phyloP scores from a whole-genome alignment of 2,888 invertebrate species.

The Drosophila siamana region DNA sequence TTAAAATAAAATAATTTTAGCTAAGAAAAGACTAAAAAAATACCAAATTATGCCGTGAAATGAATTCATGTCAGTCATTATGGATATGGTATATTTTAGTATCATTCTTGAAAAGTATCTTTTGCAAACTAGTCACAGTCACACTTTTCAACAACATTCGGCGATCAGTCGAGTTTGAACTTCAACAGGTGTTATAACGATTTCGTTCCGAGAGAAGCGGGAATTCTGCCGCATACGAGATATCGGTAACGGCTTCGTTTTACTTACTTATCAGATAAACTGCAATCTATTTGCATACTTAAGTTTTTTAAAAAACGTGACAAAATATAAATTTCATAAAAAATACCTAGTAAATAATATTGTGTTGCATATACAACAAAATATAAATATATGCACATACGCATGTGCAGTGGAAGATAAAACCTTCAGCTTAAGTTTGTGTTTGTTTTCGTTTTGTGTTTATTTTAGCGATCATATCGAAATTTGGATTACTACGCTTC shows the following conservation, averaged over 20 bases:
- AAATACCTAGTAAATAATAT: constrained; percentile 29
- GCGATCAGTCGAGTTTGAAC: constrained; percentile 71
- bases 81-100: neutral
- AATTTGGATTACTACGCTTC: constrained; percentile 70
- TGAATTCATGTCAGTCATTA: neutral
- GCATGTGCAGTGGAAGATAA: constrained; percentile 40
- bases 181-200: constrained; percentile 77
- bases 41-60: neutral
- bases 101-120: neutral
- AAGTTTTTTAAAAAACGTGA: constrained; percentile 32
- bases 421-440: constrained; percentile 54
- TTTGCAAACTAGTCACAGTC: neutral
- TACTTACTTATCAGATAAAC: constrained; percentile 29
- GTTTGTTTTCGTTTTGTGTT: constrained; percentile 70
- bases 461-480: constrained; percentile 71
- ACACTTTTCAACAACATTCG: constrained; percentile 25
- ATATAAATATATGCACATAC: constrained; percentile 21
- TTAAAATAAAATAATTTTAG: no score
- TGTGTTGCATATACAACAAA: constrained; percentile 12
- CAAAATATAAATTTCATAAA: constrained; percentile 25
- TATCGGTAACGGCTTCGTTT: constrained; percentile 52
- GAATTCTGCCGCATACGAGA: constrained; percentile 45
- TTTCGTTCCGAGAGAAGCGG: constrained; percentile 50
- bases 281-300: constrained; percentile 10
- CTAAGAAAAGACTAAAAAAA: neutral